A percentile compares a stretch with the other conserved stretches of the same genome.
Evolutionary conservation across 2,888 invertebrate genomes (phyloP).

Genomic region (Synanthedon formicaeformis): DNA sequence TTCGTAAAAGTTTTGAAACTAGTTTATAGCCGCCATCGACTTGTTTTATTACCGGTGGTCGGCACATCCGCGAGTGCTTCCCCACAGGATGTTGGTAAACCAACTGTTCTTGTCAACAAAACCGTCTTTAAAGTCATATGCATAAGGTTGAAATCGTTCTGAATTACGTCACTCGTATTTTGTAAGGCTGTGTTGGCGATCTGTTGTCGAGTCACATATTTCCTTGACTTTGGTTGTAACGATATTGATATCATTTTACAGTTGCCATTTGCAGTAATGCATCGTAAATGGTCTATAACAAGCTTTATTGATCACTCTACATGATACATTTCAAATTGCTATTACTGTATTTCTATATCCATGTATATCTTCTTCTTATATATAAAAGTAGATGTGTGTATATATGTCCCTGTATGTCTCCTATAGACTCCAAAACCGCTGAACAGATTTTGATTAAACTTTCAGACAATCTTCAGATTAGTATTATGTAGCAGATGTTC

Average conservation of each 20-base stretch:
- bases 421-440: too few relatives aligned
- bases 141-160: constrained; percentile 1
- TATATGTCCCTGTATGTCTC: too few relatives aligned
- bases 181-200: constrained; percentile 6
- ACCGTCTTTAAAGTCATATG: constrained; percentile 3
- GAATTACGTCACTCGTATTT: constrained; percentile 1
- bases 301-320: too few relatives aligned
- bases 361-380: too few relatives aligned
- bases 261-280: too few relatives aligned
- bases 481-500: too few relatives aligned
- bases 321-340: too few relatives aligned
- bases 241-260: background rate
- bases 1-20: background rate
- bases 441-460: too few relatives aligned
- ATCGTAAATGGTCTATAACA: too few relatives aligned
- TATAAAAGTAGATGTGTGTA: too few relatives aligned
- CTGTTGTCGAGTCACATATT: constrained; percentile 13
- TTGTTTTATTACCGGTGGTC: constrained; percentile 8
- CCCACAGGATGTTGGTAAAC: constrained; percentile 43
- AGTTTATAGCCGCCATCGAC: background rate
- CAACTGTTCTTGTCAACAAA: constrained; percentile 5
- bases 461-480: too few relatives aligned
- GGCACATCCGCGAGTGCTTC: constrained; percentile 54
- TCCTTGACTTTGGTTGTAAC: constrained; percentile 11
- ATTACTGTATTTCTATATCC: too few relatives aligned